These are phyloP conservation scores for Temnothorax ravouxi DNA, from an alignment of 2,888 invertebrate genomes.

Conservation along the genomic window DNA sequence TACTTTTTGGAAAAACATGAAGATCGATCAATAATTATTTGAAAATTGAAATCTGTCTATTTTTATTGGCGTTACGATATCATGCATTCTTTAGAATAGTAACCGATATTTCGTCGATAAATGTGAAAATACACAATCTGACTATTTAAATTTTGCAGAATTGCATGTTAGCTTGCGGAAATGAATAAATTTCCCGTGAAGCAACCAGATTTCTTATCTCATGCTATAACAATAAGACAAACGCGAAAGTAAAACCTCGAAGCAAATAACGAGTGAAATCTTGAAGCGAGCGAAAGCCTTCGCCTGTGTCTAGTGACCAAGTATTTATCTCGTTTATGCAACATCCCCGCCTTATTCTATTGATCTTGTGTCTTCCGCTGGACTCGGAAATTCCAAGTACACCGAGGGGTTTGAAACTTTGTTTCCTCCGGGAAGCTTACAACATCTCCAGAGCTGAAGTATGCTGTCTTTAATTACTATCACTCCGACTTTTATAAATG, in stretches of 20 bases:
- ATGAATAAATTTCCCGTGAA: conserved; percentile 21
- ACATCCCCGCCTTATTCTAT: conserved; percentile 46
- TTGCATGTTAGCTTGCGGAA: not conserved
- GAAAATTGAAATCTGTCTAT: not conserved
- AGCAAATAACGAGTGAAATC: conserved; percentile 29
- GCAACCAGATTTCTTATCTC: not conserved
- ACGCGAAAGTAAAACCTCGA: conserved; percentile 33
- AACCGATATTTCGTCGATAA: conserved; percentile 12
- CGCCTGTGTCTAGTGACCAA: conserved; percentile 47
- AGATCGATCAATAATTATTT: not conserved
- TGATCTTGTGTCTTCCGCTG: conserved; percentile 55
- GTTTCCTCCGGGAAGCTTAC: conserved; percentile 26
- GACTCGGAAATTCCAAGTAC: conserved; percentile 53
- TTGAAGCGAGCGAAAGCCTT: conserved; percentile 14
- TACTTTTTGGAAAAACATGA: not conserved
- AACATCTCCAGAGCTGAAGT: conserved; percentile 21
- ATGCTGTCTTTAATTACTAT: conserved; percentile 53
- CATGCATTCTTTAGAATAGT: not conserved
- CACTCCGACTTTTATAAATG: conserved; percentile 49
- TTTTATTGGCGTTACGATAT: not conserved
- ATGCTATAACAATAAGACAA: conserved; percentile 12
- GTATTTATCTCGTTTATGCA: conserved; percentile 58
- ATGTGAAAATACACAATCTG: not conserved
- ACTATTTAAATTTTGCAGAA: conserved; percentile 3
- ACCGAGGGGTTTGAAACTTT: conserved; percentile 43